Base-by-base conservation (phyloP, 1,140 invertebrate genomes). In the Leptinotarsa texana region DNA sequence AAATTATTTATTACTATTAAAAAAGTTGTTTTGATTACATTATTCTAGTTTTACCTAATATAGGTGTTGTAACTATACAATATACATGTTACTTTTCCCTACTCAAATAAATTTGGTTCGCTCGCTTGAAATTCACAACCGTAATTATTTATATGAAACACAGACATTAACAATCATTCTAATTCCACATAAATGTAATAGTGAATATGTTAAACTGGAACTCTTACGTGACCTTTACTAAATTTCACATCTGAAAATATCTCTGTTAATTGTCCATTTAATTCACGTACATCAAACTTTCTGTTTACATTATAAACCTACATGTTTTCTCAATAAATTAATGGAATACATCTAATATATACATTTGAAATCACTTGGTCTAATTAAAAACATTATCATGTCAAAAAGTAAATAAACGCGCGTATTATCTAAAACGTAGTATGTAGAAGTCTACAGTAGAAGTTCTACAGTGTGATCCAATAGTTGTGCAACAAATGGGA, bases 21-120 rank as follows among this genome's bases (percentile, higher is more conserved):
- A 57, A 18, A 18, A 17, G 51, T 18, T 57, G 51, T 57, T 18
- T 3, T 0, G 2, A 15, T 57, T n/a, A 57, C 51, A 65, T 3
- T 27, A 65, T 15, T 22, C 27, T 65, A 65, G 11, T 13, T 65
- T 65, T 65, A 65, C 63, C 63, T 65, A 65, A 65, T 65, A 65
- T 65, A 65, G 63, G 63, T 65, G 63, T 65, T 24, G 22, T 65
- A 21, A 65, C 21, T 57, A 13, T 22, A 13, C 17, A 65, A 24
- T 57, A 65, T 22, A 13, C 17, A 65, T 65, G 63, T 65, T 18
- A 65, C 27, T 65, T 18, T 18, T 65, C 4, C 21, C 21, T 65
- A 65, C 13, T 5, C 6, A 22, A 65, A 65, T 65, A 65, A 65
- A 65, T 24, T 22, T 65, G 63, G 63, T 21, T 33, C 63, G 2